Percentiles rank a stretch among this genome's conserved stretches.
These are phyloP conservation scores for Myotis myotis DNA, from an alignment of 2,797 vertebrate genomes.

Conservation along the genomic window DNA sequence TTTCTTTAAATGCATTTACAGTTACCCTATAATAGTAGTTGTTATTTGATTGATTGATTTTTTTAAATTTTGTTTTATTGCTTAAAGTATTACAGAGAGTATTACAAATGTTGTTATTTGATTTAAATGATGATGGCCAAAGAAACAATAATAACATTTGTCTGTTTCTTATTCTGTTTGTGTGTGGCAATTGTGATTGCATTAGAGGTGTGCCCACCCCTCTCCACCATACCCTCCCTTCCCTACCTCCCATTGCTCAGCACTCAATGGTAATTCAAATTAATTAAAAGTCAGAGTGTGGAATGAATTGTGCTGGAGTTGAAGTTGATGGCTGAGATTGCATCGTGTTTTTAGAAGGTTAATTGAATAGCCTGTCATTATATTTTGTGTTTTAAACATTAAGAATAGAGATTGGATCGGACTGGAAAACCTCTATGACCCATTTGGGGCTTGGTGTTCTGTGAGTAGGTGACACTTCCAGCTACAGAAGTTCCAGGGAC, in stretches of 20 bases:
- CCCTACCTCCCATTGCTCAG: background rate
- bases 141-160: background rate
- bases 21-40: background rate
- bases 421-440: conserved; percentile 31
- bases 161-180: background rate
- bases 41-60: background rate
- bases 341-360: background rate
- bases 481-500: background rate
- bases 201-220: background rate
- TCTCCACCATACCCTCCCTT: accelerated
- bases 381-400: conserved; percentile 40
- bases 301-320: background rate
- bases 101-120: background rate
- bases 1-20: background rate
- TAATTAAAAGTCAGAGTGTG: background rate
- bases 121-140: conserved; percentile 11
- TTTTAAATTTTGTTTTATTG: no score
- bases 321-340: background rate
- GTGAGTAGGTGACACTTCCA: conserved; percentile 19
- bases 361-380: background rate
- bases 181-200: background rate
- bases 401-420: conserved; percentile 15
- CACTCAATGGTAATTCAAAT: background rate
- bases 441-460: conserved; percentile 19
- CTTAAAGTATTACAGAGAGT: no score